Evolutionary conservation across 2,888 invertebrate species (phyloP).

Genomic region (Drosophila affinis): DNA sequence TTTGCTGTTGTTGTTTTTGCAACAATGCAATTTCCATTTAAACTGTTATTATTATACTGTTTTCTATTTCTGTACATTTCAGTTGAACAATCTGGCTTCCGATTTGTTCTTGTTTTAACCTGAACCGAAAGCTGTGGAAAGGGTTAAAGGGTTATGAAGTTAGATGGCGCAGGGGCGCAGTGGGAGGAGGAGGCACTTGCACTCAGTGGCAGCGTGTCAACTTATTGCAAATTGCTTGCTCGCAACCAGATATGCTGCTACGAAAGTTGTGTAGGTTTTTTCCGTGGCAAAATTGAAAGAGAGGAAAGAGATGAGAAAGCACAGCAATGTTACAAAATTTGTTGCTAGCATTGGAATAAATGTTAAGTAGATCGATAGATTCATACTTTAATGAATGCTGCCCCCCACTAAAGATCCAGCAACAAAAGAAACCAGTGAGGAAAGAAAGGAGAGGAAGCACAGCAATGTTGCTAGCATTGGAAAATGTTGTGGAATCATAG

Average conservation of each 20-base stretch:
- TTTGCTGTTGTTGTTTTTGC: constrained; percentile 31
- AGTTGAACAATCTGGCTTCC: constrained; percentile 23
- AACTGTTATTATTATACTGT: constrained; percentile 45
- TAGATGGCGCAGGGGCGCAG: not conserved
- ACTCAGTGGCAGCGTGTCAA: not conserved
- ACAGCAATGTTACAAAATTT: not conserved
- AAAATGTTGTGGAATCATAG: not conserved
- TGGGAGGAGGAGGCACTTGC: too few relatives aligned
- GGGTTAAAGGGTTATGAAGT: not conserved
- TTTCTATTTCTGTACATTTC: constrained; percentile 28
- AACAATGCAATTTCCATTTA: constrained; percentile 50
- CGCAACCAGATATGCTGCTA: not conserved
- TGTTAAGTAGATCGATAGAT: not conserved
- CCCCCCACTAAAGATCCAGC: too few relatives aligned
- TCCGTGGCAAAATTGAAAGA: not conserved
- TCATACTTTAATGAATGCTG: too few relatives aligned
- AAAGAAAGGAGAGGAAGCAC: not conserved
- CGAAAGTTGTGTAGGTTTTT: not conserved
- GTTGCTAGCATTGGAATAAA: not conserved
- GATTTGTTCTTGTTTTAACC: constrained; percentile 24
- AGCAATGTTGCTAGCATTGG: not conserved
- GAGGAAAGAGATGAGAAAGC: not conserved
- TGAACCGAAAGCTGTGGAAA: constrained; percentile 1
- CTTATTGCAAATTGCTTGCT: not conserved
- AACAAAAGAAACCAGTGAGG: not conserved